A percentile compares a stretch with the other conserved stretches of the same genome.
phyloP scores from a whole-genome alignment of 2,797 vertebrate species.

The Octomys mimax region DNA sequence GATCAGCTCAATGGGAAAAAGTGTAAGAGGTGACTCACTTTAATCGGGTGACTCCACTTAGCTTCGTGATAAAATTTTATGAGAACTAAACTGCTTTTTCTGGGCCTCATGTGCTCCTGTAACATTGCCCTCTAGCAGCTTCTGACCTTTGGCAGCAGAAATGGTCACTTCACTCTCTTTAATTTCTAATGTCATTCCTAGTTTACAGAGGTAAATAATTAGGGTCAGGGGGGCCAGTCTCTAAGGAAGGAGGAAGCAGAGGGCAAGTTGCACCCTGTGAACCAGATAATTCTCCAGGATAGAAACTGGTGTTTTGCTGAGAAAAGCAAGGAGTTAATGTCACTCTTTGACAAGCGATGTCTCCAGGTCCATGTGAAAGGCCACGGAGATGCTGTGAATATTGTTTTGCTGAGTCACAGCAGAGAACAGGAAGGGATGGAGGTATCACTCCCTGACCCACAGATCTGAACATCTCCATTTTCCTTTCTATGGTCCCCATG shows the following conservation, averaged over 20 bases:
- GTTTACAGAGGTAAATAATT: constrained; percentile 1
- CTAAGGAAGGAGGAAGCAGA: background rate
- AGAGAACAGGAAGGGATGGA: background rate
- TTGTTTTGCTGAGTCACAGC: fast-evolving
- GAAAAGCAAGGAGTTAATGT: background rate
- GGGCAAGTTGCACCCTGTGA: fast-evolving
- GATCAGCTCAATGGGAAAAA: background rate
- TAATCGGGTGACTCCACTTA: background rate
- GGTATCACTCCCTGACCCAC: no score
- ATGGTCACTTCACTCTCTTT: constrained; percentile 7
- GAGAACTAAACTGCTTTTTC: constrained; percentile 56
- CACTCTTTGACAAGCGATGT: background rate
- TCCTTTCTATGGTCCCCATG: no score
- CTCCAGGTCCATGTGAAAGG: background rate
- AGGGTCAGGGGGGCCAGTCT: background rate
- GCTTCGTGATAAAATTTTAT: background rate
- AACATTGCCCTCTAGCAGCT: background rate
- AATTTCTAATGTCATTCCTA: background rate
- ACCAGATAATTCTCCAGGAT: background rate
- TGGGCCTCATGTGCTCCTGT: background rate
- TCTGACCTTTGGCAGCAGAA: background rate
- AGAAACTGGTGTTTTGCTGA: background rate
- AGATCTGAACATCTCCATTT: background rate
- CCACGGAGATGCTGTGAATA: background rate
- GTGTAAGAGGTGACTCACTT: background rate